phyloP scores from a whole-genome alignment of 2,888 invertebrate species.

The Tridacna crocea region DNA sequence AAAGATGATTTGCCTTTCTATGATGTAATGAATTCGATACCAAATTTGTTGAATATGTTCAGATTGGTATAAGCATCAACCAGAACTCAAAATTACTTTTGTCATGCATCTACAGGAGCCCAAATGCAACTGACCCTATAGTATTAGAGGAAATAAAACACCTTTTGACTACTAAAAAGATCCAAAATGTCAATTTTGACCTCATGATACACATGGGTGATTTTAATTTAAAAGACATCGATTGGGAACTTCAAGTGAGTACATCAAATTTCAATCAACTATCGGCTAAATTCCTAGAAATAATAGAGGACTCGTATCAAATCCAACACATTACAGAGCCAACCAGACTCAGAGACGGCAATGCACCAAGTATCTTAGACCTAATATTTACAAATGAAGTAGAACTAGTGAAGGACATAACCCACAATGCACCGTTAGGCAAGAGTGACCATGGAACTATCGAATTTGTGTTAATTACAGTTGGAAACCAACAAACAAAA shows the following conservation, averaged over 20 bases:
- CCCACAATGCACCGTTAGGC: slow-evolving; percentile 19
- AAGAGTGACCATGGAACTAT: slow-evolving; percentile 12
- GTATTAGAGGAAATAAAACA: background rate
- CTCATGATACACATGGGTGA: background rate
- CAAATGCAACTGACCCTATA: slow-evolving; percentile 8
- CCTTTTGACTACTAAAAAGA: background rate
- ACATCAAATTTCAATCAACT: background rate
- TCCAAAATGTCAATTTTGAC: background rate
- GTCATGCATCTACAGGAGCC: slow-evolving; percentile 14
- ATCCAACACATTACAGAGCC: background rate
- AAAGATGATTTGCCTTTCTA: slow-evolving; percentile 10
- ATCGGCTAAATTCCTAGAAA: background rate
- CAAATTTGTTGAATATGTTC: slow-evolving; percentile 6
- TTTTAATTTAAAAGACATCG: slow-evolving; percentile 1
- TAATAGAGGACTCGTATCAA: background rate
- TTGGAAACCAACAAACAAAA: background rate
- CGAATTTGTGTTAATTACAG: background rate
- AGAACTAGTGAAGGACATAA: background rate
- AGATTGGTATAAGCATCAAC: background rate
- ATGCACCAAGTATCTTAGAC: slow-evolving; percentile 9
- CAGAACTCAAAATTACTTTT: background rate
- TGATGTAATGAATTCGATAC: background rate
- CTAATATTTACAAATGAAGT: slow-evolving; percentile 16
- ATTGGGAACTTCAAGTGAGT: background rate
- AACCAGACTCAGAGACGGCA: background rate